Conservation (phyloP, 2,797 vertebrate species). For the Danio albolineatus region DNA sequence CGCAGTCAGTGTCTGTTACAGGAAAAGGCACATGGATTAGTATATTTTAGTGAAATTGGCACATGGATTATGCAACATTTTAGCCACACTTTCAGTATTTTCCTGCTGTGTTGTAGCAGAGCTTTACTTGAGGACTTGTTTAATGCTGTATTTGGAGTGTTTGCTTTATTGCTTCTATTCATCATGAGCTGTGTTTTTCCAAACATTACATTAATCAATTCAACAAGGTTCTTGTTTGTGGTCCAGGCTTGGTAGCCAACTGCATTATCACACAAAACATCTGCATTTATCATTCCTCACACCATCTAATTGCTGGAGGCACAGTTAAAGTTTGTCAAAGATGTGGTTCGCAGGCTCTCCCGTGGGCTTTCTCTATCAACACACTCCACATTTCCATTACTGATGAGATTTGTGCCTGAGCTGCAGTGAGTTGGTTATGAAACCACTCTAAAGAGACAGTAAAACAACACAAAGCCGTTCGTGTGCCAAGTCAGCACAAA, state of each 20-base stretch:
- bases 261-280: conserved; percentile 28
- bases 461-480: conserved; percentile 40
- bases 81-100: background rate
- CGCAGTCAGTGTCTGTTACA: background rate
- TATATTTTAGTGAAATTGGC: conserved; percentile 1
- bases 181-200: background rate
- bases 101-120: background rate
- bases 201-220: conserved; percentile 26
- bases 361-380: conserved; percentile 34
- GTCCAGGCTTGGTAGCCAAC: background rate
- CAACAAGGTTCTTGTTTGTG: conserved; percentile 6
- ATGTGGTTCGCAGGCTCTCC: conserved; percentile 10
- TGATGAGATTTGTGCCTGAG: conserved; percentile 40
- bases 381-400: conserved; percentile 25
- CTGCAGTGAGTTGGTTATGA: conserved; percentile 38
- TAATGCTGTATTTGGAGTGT: background rate
- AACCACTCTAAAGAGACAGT: conserved; percentile 40
- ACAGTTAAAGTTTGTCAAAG: conserved; percentile 12
- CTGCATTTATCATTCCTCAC: conserved; percentile 1
- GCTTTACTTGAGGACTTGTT: background rate
- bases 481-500: conserved; percentile 40
- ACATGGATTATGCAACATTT: conserved; percentile 5
- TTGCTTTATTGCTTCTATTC: conserved; percentile 29
- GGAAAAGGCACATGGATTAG: background rate
- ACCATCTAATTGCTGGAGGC: background rate